These are phyloP conservation scores for Timema podura DNA, from an alignment of 2,888 invertebrate genomes.

Conservation along the genomic window DNA sequence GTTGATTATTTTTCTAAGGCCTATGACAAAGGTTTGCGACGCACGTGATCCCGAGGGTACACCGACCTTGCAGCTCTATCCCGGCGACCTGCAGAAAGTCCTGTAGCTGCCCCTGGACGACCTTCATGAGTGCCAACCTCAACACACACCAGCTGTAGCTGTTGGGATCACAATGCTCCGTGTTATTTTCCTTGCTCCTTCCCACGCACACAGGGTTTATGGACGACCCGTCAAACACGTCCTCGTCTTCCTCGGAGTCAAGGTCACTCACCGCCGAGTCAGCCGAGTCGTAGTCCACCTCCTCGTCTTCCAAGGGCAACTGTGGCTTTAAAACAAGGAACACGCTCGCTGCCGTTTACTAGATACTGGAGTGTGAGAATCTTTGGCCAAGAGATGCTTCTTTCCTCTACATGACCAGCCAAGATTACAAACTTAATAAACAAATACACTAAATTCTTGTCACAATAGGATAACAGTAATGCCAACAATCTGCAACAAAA, in stretches of 20 bases:
- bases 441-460: no score
- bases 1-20: no score
- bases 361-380: no score
- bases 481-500: no score
- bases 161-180: slow-evolving; percentile 87
- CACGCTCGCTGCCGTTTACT: no score
- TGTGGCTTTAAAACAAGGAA: slow-evolving; percentile 52
- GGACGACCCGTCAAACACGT: slow-evolving; percentile 61
- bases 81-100: slow-evolving; percentile 86
- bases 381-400: no score
- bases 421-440: no score
- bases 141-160: slow-evolving; percentile 96
- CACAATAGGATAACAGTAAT: no score
- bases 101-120: slow-evolving; percentile 78
- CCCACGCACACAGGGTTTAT: slow-evolving; percentile 28
- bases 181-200: slow-evolving; percentile 54
- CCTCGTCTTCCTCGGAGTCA: slow-evolving; percentile 72
- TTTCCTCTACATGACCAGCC: no score
- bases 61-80: slow-evolving; percentile 78
- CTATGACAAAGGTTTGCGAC: no score
- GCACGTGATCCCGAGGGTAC: no score
- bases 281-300: slow-evolving; percentile 83
- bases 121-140: slow-evolving; percentile 80
- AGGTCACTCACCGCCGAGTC: slow-evolving; percentile 75
- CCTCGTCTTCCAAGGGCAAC: slow-evolving; percentile 56